Conservation (phyloP, 2,113 vertebrate species). For the Sinocyclocheilus rhinocerous region DNA sequence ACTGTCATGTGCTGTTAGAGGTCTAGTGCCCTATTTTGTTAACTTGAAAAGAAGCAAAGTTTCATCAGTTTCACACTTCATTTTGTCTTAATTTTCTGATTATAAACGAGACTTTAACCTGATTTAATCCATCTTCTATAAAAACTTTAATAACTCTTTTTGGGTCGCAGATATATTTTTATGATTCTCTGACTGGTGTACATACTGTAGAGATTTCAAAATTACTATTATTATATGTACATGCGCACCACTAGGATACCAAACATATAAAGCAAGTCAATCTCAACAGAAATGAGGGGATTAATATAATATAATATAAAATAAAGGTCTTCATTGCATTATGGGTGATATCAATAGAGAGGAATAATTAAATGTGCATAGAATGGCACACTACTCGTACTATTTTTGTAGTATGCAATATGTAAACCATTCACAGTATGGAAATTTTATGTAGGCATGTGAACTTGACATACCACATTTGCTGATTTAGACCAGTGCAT, state of each 20-base stretch:
- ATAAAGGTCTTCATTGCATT: background rate
- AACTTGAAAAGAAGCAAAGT: background rate
- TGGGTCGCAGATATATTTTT: background rate
- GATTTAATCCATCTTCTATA: too few species aligned
- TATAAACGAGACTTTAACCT: background rate
- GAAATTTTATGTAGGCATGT: background rate
- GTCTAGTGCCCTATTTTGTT: background rate
- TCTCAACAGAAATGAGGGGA: too few species aligned
- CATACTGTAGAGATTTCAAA: background rate
- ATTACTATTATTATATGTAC: too few species aligned
- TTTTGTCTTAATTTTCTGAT: background rate
- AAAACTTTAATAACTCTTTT: too few species aligned
- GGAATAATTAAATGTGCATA: too few species aligned
- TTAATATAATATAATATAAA: too few species aligned
- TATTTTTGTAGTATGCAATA: background rate
- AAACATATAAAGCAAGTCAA: too few species aligned
- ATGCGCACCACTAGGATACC: too few species aligned
- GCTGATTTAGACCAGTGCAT: background rate
- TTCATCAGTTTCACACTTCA: background rate
- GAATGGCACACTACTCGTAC: too few species aligned
- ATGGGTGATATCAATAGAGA: background rate
- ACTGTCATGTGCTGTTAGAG: background rate
- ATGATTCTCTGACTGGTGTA: background rate
- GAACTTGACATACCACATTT: background rate
- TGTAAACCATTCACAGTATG: background rate